phyloP scores from a whole-genome alignment of 2,888 invertebrate genomes.

The Euplagia quadripunctaria region DNA sequence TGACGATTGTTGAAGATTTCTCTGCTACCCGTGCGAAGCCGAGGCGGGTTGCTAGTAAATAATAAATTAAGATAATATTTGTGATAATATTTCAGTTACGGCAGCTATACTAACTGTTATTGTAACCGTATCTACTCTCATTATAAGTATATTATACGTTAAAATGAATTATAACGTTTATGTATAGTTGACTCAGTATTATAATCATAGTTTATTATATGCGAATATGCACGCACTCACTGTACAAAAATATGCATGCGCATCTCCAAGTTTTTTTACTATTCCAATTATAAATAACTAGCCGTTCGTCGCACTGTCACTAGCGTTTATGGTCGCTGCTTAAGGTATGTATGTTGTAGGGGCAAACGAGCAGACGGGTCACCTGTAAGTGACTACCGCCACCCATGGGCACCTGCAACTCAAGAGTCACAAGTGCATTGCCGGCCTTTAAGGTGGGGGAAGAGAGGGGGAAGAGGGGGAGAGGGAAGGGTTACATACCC shows the following conservation, averaged over 20 bases:
- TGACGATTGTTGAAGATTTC: no score
- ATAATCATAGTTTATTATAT: background rate
- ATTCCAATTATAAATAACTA: background rate
- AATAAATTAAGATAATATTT: background rate
- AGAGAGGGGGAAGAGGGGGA: no score
- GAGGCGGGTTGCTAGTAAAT: no score
- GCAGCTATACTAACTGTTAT: background rate
- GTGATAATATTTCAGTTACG: background rate
- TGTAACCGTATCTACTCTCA: constrained; percentile 1
- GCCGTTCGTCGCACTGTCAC: background rate
- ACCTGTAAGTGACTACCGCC: no score
- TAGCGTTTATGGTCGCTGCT: no score
- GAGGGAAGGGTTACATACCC: no score
- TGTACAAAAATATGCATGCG: background rate
- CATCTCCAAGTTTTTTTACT: background rate
- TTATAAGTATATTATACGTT: background rate
- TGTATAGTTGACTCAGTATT: background rate
- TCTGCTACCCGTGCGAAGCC: no score
- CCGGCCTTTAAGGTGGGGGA: no score
- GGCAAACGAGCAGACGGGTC: no score
- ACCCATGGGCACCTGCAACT: no score
- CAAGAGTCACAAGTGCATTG: no score
- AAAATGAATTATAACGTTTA: background rate
- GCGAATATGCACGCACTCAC: background rate
- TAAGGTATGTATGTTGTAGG: no score